These are phyloP conservation scores for Aphis craccivora DNA, from an alignment of 1,140 invertebrate genomes.

Conservation along the genomic window DNA sequence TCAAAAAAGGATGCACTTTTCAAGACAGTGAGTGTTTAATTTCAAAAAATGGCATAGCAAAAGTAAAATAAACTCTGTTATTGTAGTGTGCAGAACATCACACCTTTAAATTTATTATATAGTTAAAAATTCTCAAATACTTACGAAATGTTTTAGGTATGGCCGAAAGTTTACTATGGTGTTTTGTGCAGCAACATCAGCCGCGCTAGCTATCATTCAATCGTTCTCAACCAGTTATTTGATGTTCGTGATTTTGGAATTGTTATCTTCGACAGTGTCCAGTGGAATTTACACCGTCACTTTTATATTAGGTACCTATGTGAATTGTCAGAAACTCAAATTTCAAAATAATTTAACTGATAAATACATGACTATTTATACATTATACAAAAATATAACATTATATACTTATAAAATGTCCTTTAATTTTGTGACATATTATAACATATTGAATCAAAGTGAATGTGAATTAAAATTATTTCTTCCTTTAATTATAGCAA, in stretches of 20 bases:
- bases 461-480: not conserved
- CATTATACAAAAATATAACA: not conserved
- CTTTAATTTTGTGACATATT: not conserved
- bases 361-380: not conserved
- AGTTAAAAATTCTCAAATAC: not conserved
- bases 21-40: too few species aligned
- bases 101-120: too few species aligned
- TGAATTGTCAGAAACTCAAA: not conserved
- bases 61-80: too few species aligned
- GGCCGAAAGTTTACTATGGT: slow-evolving; percentile 70
- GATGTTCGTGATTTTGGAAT: slow-evolving; percentile 68
- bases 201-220: slow-evolving; percentile 67
- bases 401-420: not conserved
- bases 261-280: slow-evolving; percentile 69
- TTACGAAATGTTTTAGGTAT: slow-evolving; percentile 65
- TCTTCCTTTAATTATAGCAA: slow-evolving; percentile 67
- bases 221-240: slow-evolving; percentile 68
- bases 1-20: too few species aligned
- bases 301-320: slow-evolving; percentile 71
- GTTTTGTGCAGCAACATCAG: slow-evolving; percentile 67
- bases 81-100: too few species aligned
- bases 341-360: not conserved
- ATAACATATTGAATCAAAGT: not conserved
- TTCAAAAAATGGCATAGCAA: too few species aligned
- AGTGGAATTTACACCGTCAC: slow-evolving; percentile 71